These are phyloP conservation scores for Sarcoramphus papa DNA, from an alignment of 2,797 vertebrate species.

Conservation along the genomic window DNA sequence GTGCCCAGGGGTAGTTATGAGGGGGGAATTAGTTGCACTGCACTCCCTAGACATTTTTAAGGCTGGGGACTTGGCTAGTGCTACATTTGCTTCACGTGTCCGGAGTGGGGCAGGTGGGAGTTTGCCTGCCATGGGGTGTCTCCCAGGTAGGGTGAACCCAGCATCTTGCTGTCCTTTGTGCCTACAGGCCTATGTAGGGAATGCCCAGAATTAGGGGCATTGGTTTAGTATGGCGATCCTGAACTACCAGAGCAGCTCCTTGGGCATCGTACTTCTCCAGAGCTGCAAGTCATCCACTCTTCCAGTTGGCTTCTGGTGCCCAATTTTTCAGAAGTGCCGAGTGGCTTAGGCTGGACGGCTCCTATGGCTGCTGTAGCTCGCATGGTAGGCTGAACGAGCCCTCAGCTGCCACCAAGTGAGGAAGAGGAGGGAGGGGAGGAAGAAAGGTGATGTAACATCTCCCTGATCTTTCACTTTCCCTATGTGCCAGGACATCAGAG, in stretches of 20 bases:
- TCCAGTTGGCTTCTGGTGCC: not conserved
- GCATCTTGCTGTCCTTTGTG: not conserved
- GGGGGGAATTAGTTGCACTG: not conserved
- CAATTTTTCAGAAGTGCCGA: not conserved
- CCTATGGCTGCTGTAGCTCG: not conserved
- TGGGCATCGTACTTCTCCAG: not conserved
- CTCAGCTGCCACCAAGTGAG: not conserved
- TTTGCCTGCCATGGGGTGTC: not conserved
- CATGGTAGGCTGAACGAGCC: not conserved
- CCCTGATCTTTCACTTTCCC: not conserved
- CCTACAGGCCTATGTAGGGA: not conserved
- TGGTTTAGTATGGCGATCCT: fast-evolving
- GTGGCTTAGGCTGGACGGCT: not conserved
- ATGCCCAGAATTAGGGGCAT: fast-evolving
- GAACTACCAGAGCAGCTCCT: not conserved
- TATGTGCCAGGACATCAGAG: fast-evolving
- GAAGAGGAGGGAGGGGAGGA: not conserved
- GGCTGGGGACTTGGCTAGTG: not conserved
- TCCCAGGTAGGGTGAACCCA: not conserved
- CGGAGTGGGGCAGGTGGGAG: not conserved
- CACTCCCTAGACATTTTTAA: not conserved
- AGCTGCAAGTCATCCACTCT: not conserved
- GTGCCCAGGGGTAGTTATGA: not conserved
- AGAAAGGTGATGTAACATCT: not conserved
- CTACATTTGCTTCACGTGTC: fast-evolving